Percentiles rank a stretch among this genome's conserved stretches.
Conservation (phyloP, 2,888 invertebrate genomes). For the Dusona sp. region DNA sequence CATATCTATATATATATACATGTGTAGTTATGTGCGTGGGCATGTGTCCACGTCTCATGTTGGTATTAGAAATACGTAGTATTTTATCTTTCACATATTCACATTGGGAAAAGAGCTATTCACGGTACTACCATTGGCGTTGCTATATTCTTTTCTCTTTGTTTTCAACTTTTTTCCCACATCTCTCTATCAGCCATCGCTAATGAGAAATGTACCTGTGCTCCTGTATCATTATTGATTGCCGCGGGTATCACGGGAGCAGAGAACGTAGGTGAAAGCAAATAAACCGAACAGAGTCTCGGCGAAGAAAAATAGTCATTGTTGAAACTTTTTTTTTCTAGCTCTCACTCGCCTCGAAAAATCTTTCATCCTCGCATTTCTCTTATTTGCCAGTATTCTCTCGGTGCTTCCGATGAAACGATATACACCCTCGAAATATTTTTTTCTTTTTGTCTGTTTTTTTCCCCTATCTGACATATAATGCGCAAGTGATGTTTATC, state of each 20-base stretch:
- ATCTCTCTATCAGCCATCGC: slow-evolving; percentile 58
- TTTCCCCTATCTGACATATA: slow-evolving; percentile 25
- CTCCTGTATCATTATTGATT: slow-evolving; percentile 64
- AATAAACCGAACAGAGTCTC: slow-evolving; percentile 47
- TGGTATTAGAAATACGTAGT: background rate
- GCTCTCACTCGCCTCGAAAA: slow-evolving; percentile 36
- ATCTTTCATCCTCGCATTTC: slow-evolving; percentile 46
- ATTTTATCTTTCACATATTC: slow-evolving; percentile 21
- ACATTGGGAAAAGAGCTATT: slow-evolving; percentile 28
- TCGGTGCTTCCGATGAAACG: slow-evolving; percentile 54
- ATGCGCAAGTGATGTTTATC: slow-evolving; percentile 3
- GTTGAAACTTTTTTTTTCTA: slow-evolving; percentile 51
- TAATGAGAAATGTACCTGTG: slow-evolving; percentile 70
- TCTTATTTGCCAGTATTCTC: slow-evolving; percentile 36
- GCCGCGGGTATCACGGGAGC: slow-evolving; percentile 49
- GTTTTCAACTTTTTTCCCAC: slow-evolving; percentile 32
- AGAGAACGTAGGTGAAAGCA: slow-evolving; percentile 17
- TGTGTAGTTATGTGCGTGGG: background rate
- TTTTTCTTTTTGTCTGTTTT: background rate
- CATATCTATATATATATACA: background rate
- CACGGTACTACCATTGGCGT: background rate
- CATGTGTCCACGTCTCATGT: background rate
- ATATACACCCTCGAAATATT: slow-evolving; percentile 30
- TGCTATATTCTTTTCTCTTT: slow-evolving; percentile 32
- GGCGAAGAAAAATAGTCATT: slow-evolving; percentile 29